These are phyloP conservation scores for Oxytorus armatus DNA, from an alignment of 2,888 invertebrate species.

Conservation along the genomic window DNA sequence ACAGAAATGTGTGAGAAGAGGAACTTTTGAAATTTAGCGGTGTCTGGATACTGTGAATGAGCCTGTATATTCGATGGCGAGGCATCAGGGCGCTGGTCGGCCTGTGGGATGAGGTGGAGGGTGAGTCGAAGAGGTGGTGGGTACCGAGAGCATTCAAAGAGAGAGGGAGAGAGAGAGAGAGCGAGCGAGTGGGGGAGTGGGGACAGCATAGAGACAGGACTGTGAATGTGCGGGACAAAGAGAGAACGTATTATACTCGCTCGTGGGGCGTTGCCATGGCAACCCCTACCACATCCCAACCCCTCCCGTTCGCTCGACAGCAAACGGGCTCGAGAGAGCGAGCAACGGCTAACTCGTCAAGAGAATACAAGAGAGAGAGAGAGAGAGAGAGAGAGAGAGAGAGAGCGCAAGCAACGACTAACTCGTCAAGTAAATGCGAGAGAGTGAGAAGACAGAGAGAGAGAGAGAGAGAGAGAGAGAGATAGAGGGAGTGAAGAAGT, in stretches of 20 bases:
- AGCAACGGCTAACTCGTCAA: conserved; percentile 53
- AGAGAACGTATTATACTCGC: conserved; percentile 73
- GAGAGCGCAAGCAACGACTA: neutral
- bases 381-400: conserved; percentile 24
- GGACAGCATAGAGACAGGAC: conserved; percentile 65
- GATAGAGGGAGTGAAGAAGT: conserved; percentile 36
- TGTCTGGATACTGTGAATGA: conserved; percentile 76
- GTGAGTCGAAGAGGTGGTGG: conserved; percentile 56
- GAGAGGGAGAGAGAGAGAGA: conserved; percentile 59
- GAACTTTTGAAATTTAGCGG: conserved; percentile 57
- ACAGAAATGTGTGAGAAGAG: conserved; percentile 39
- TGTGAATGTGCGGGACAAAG: conserved; percentile 70
- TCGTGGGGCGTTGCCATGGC: conserved; percentile 83
- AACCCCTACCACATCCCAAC: conserved; percentile 71
- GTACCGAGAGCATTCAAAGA: conserved; percentile 38
- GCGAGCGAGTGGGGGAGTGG: conserved; percentile 66
- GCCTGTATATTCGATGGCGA: conserved; percentile 71
- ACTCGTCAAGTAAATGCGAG: conserved; percentile 17
- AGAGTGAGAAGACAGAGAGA: conserved; percentile 18
- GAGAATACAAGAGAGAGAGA: conserved; percentile 48
- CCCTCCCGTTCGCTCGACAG: conserved; percentile 59
- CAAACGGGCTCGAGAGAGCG: conserved; percentile 53
- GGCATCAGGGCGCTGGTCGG: conserved; percentile 66
- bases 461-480: conserved; percentile 37
- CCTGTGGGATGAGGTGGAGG: conserved; percentile 52